Evolutionary conservation across 35 echinoderm and acorn worm genomes (phyloP), one percentile per base, ranked within the genome.

Genomic region (Patiria miniata): DNA sequence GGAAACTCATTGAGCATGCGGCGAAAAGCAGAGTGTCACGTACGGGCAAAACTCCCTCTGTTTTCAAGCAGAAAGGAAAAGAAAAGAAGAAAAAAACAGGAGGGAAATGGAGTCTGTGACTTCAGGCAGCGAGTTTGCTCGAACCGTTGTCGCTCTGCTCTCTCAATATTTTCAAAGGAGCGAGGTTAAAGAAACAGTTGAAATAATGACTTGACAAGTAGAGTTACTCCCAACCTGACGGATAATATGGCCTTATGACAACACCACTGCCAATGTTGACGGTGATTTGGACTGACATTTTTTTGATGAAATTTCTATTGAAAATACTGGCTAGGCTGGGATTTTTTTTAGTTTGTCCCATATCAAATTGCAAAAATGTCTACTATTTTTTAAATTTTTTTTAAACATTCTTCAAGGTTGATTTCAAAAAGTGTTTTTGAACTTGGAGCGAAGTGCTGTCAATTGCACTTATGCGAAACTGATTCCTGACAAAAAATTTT

Each of bases 181-280:
- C 14, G 26, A 73, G 65, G 65, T 73, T 73, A 73, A 73, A 73
- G 65, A 73, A 73, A 73, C 65, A 73, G 65, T 73, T 73, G 65
- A 73, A 73, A 73, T 73, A 73, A 73, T 73, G 34, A 73, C 65
- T 32, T 73, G 65, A 73, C 65, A 73, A 73, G 65, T 73, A 26
- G 21, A 7, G 65, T 73, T 73, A 73, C 65, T 73, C 65, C 65
- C 65, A 73, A 73, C 26, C 26, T 73, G 19, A 26, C 21, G 65
- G 34, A 73, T 73, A 73, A 32, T 73, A 30, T 23, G 29, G 30
- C 15, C 23, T 73, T 73, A 34, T 73, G 65, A 73, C 34, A 73
- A 73, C 65, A 73, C 0, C 19, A 30, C 7, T 60, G 65, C 14
- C 65, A 6, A 47, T 47, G 26, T 10, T 73, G 65, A 73, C 34